Evolutionary conservation across 2,113 vertebrate genomes (phyloP), one percentile per base, ranked within the genome.

Genomic region (Puntigrus tetrazona): DNA sequence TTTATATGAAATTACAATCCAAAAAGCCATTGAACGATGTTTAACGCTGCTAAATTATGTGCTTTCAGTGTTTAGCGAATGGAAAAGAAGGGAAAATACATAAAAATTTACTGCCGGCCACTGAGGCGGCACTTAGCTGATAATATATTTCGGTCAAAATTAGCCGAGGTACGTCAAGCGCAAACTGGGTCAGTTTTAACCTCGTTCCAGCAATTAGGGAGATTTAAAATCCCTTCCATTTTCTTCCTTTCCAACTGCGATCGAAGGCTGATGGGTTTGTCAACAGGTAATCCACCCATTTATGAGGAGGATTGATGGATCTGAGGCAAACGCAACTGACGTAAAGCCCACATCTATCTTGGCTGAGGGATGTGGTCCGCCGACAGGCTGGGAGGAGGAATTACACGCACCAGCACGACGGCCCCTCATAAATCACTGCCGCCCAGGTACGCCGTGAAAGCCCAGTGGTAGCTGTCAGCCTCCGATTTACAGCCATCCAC

Each of bases 401-500:
- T 86, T 78, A 87, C 89, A 87, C 73, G 76, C 85, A 78, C 57
- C 70, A 90, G 85, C 81, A 47, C 86, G 5, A 36, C 27, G 72
- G 81, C 25, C 14, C 13, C 65, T 65, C 67, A 63, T 91, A 89
- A 91, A 90, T 92, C 87, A 91, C 43, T 52, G 70, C 70, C 86
- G 77, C 81, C 85, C 85, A 92, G 91, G 88, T 91, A 75, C 81
- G 85, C 41, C 84, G 82, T 88, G 86, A 91, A 90, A 90, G 87
- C 88, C 87, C 86, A 80, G 81, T 86, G 80, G 88, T 87, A 76
- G 86, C 86, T 90, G 91, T 87, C 87, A 34, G 79, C 31, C 74
- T 63, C 85, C 86, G 88, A 94, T 94, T 94, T 94, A 93, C 90
- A 25, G 91, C 89, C 27, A 69, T 69, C 74, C 81, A 73, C 85